phyloP scores from a whole-genome alignment of 2,888 invertebrate genomes.

The Vannuccia rotundouncinata region DNA sequence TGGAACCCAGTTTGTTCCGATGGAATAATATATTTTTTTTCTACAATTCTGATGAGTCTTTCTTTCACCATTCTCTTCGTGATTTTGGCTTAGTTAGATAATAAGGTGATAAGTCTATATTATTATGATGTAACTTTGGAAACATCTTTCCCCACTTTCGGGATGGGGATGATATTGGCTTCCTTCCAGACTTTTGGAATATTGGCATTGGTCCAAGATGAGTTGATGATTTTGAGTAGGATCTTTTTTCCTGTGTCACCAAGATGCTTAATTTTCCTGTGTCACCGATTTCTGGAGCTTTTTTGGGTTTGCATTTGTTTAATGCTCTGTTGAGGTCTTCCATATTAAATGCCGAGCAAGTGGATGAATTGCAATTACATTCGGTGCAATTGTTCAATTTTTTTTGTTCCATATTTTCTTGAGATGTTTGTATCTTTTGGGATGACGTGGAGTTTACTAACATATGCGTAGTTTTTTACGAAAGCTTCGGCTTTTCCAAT shows the following conservation, averaged over 20 bases:
- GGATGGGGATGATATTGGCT: not conserved
- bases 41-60: too few species aligned
- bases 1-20: not conserved
- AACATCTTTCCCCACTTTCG: not conserved
- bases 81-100: not conserved
- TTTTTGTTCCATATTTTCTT: not conserved
- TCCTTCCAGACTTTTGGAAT: not conserved
- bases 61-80: not conserved
- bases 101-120: not conserved
- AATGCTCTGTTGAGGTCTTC: not conserved
- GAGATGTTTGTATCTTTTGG: not conserved
- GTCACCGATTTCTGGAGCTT: not conserved
- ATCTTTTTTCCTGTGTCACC: not conserved
- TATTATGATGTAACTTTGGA: not conserved
- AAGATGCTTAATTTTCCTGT: not conserved
- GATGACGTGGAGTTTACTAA: not conserved
- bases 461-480: not conserved
- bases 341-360: not conserved
- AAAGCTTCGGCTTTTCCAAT: not conserved
- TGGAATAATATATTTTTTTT: not conserved
- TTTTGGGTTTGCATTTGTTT: not conserved
- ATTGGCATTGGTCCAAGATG: not conserved
- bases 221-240: not conserved
- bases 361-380: not conserved
- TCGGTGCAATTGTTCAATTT: not conserved